phyloP scores from a whole-genome alignment of 2,113 vertebrate species.

The Antigone vipio region DNA sequence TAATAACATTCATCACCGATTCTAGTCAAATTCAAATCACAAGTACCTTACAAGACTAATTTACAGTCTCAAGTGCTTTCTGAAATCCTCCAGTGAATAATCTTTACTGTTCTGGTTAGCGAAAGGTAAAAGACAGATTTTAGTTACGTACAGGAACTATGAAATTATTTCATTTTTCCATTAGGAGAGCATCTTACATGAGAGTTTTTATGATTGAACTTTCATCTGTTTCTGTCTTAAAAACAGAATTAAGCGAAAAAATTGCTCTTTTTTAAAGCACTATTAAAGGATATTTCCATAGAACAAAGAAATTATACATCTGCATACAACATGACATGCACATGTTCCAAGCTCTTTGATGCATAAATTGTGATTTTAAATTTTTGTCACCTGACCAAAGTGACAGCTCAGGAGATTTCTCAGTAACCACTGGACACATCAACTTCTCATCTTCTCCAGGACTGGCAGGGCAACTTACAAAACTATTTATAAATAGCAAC shows the following conservation, averaged over 20 bases:
- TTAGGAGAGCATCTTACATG: not conserved
- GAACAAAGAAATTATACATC: not conserved
- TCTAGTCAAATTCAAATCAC: constrained; percentile 1
- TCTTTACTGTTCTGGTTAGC: not conserved
- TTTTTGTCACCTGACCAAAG: not conserved
- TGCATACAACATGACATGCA: not conserved
- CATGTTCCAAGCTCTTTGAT: not conserved
- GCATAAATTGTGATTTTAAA: not conserved
- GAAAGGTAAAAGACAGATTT: not conserved
- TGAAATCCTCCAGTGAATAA: not conserved
- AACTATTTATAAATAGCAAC: not conserved
- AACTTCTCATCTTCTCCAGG: not conserved
- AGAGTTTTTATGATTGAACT: not conserved
- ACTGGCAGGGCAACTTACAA: not conserved
- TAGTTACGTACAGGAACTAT: not conserved
- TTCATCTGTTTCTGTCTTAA: not conserved
- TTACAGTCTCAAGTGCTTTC: not conserved
- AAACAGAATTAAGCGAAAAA: not conserved
- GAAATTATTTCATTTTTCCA: not conserved
- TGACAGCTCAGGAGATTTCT: not conserved
- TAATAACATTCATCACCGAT: not conserved
- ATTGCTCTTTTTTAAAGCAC: not conserved
- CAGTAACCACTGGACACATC: not conserved
- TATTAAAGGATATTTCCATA: not conserved
- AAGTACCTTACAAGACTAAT: not conserved